Conservation (phyloP, 1,140 invertebrate species). For the Sinonovacula constricta region DNA sequence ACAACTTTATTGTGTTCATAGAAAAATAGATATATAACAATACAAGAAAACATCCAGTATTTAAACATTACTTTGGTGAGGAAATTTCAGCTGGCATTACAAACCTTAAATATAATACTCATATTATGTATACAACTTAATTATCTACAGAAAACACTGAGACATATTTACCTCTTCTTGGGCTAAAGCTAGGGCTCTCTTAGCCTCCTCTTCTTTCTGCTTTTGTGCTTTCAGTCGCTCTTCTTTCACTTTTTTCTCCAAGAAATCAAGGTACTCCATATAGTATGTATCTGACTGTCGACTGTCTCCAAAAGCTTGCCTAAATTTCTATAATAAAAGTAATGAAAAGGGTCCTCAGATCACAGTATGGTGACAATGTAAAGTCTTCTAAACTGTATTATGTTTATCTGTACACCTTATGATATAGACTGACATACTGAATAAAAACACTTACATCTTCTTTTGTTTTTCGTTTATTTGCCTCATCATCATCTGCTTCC, state of each 20-base stretch:
- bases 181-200: not conserved
- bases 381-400: not conserved
- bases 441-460: slow-evolving; percentile 55
- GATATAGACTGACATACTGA: slow-evolving; percentile 24
- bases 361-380: slow-evolving; percentile 63
- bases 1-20: no score
- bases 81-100: no score
- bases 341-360: slow-evolving; percentile 78
- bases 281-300: slow-evolving; percentile 58
- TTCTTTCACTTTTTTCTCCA: slow-evolving; percentile 56
- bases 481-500: slow-evolving; percentile 54
- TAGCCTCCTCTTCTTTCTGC: slow-evolving; percentile 44
- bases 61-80: no score
- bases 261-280: slow-evolving; percentile 52
- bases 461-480: slow-evolving; percentile 50
- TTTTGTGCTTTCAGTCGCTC: slow-evolving; percentile 53
- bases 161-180: slow-evolving; percentile 40
- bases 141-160: no score
- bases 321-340: slow-evolving; percentile 17
- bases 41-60: no score
- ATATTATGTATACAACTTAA: no score
- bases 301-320: slow-evolving; percentile 1
- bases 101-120: no score
- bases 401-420: not conserved
- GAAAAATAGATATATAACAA: no score